Base-by-base conservation (phyloP, 2,113 vertebrate genomes). In the Myanophis thanlyinensis region DNA sequence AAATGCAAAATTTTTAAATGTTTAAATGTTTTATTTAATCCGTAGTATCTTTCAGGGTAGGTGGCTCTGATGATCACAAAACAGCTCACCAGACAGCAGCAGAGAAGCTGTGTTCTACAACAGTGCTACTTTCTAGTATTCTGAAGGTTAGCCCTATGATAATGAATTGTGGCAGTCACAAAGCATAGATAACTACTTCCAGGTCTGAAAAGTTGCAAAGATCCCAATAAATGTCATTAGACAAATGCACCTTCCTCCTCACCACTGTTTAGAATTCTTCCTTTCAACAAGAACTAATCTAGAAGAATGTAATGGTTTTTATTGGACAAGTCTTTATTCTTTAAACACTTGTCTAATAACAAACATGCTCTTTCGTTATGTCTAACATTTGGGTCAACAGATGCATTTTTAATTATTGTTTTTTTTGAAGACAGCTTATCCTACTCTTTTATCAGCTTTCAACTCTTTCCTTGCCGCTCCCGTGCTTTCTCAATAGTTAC, bases 311-410 rank as follows among this genome's bases (percentile, higher is more conserved):
- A 22, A 3, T 80, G 73, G 44, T 80, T 80, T 44, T 80, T 80
- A 22, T 80, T 80, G 35, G 35, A 22, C 18, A 80, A 9, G 35
- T 80, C 18, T 80, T 80, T 80, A 80, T 22, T 80, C 18, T 80
- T 80, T 80, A 80, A 80, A 62, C 62, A 85, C 25, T 9, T 89
- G 62, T 90, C 30, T 88, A 52, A 48, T 62, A 94, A 88, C 2
- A 56, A 49, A 8, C 0, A 18, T 10, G 48, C 1, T 85, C 40
- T 93, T 49, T 59, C 53, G 54, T 94, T 92, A 91, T 85, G 59
- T 12, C 46, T 53, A 62, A 54, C 53, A 52, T 93, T 91, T 89
- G 53, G 30, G 89, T 94, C 92, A 96, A 48, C 85, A 94, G 94
- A 80, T 93, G 59, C 54, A 30, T 87, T 51, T 85, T 48, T 15